These are phyloP conservation scores for Drosophila lacteicornis DNA, from an alignment of 1,140 invertebrate genomes.

Conservation along the genomic window DNA sequence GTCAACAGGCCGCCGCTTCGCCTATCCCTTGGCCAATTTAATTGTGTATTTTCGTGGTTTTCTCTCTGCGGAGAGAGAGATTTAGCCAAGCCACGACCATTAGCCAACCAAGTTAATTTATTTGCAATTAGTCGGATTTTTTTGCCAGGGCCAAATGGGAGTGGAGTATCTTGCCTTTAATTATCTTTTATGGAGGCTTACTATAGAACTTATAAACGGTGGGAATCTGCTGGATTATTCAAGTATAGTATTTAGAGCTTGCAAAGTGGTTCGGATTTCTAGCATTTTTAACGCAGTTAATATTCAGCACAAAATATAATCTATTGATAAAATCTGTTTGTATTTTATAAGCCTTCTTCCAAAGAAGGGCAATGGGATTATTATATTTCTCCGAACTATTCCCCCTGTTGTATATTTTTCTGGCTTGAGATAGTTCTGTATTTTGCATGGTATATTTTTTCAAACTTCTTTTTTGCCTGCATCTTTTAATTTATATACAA, in stretches of 20 bases:
- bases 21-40: conserved; percentile 59
- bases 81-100: conserved; percentile 27
- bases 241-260: background rate
- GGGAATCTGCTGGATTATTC: background rate
- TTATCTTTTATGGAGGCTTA: conserved; percentile 3
- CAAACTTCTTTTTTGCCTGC: background rate
- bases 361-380: no score
- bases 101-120: conserved; percentile 72
- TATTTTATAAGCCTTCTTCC: no score
- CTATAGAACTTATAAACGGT: background rate
- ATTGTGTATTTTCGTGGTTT: conserved; percentile 71
- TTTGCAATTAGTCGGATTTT: conserved; percentile 73
- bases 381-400: no score
- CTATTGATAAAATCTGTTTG: no score
- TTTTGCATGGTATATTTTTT: background rate
- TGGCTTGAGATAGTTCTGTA: background rate
- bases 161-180: conserved; percentile 4
- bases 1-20: conserved; percentile 13
- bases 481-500: conserved; percentile 72
- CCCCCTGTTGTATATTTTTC: background rate
- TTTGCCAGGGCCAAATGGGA: conserved; percentile 9
- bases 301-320: no score
- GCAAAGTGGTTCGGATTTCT: background rate
- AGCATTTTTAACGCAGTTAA: no score
- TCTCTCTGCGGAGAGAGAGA: conserved; percentile 9